Base-by-base conservation (phyloP, 2,113 vertebrate genomes). In the Nymphicus hollandicus region DNA sequence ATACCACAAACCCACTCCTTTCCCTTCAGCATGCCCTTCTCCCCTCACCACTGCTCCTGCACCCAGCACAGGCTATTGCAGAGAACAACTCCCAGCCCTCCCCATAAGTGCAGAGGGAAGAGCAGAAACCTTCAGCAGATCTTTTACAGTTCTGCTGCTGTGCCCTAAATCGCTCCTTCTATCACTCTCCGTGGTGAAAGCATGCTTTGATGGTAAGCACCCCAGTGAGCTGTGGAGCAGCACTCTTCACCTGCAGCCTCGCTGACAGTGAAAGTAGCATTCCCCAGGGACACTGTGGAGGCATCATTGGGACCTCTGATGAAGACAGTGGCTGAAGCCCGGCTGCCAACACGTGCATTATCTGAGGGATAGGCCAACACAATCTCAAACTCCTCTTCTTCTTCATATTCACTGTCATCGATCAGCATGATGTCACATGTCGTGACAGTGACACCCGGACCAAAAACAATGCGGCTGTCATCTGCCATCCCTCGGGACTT, bases 361-460 rank as follows among this genome's bases (percentile, higher is more conserved):
- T 98, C 97, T 0, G 99, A 99, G 58, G 98, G 91, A 5, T 98
- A 98, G 0, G 99, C 98, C 96, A 99, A 96, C 13, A 97, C 98
- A 56, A 99, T 97, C 97, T 99, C 98, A 25, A 99, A 99, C 91
- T 99, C 99, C 94, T 99, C 99, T 0, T 99, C 99, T 35, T 98
- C 98, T 89, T 99, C 99, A 5, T 99, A 99, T 66, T 99, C 99
- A 4, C 99, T 99, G 98, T 99, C 99, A 31, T 99, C 99, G 3
- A 99, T 97, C 79, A 99, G 97, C 88, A 89, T 97, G 16, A 99
- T 87, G 1, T 99, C 99, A 22, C 99, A 99, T 9, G 99, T 99
- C 17, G 96, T 96, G 98, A 97, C 84, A 85, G 98, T 98, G 93
- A 99, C 97, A 6, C 99, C 99, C 0, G 99, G 99, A 3, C 98